Evolutionary conservation across 2,888 invertebrate species (phyloP), one percentile per base, ranked within the genome.

Genomic region (Nymphalis c-album): DNA sequence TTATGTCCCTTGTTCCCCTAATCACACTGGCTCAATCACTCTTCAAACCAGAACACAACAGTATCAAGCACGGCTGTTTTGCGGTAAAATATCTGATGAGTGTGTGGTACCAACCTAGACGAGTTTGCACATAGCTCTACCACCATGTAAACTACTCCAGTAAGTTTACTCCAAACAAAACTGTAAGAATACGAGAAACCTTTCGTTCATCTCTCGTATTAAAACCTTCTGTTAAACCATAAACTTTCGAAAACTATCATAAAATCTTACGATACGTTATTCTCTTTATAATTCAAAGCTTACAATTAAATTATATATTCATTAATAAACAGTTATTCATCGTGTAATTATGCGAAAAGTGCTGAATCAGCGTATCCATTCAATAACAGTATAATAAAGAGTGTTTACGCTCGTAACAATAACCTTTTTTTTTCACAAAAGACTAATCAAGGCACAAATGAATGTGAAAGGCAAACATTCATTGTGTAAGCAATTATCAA

Each of bases 391-490:
- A 47, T 60, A 65, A 60, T 59, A 64, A 64, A 50, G 64, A 64
- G 53, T 65, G 51, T 65, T 65, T 65, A 51, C 60, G 60, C 60
- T 31, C 48, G n/a, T 20, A 31, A 67, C 63, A 71, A 58, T 64
- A 51, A 60, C 48, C 48, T 59, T 62, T 18, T 55, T 58, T 59
- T 62, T 18, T 35, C 50, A 72, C 73, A 74, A 74, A 74, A 72
- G 73, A 67, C 68, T 74, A 72, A 74, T 72, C 73, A 74, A 72
- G 60, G 40, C 35, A 47, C 48, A 55, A 60, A 59, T 55, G 60
- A 65, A 60, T 60, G 65, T 65, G 63, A 67, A 70, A 70, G 69
- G 46, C 60, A 63, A 69, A 64, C 67, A 66, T 20, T 60, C 47
- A 66, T 62, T 66, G 51, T 66, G 62, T 58, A 40, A 47, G 47